Evolutionary conservation across 2,888 invertebrate species (phyloP).

Genomic region (Macrosiphum euphorbiae): DNA sequence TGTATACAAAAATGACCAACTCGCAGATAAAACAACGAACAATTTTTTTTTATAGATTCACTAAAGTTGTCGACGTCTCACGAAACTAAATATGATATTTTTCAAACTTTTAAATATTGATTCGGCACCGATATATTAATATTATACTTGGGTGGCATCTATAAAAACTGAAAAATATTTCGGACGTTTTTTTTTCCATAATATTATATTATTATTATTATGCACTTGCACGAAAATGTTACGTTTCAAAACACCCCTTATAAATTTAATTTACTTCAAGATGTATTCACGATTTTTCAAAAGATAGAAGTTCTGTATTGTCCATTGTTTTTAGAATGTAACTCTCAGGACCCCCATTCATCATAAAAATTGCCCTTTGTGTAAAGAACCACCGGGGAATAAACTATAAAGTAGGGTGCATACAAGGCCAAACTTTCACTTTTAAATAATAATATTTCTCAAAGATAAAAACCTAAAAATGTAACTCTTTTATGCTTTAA

Average conservation of each 20-base stretch:
- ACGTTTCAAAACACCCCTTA: not conserved
- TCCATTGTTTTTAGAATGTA: slow-evolving; percentile 39
- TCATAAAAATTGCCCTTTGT: slow-evolving; percentile 31
- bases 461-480: slow-evolving; percentile 32
- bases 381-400: slow-evolving; percentile 2
- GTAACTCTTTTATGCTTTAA: slow-evolving; percentile 37
- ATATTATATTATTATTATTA: not conserved
- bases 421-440: not conserved
- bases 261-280: slow-evolving; percentile 52
- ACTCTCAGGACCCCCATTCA: slow-evolving; percentile 37
- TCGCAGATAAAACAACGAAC: not conserved
- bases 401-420: slow-evolving; percentile 16
- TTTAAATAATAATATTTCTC: slow-evolving; percentile 32
- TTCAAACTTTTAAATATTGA: not conserved
- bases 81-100: not conserved
- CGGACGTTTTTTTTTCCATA: not conserved
- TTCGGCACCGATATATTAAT: not conserved
- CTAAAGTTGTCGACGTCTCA: not conserved
- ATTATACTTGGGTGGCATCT: not conserved
- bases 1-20: not conserved
- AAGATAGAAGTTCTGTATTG: slow-evolving; percentile 20
- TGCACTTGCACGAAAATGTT: not conserved
- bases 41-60: too few relatives aligned
- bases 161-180: not conserved
- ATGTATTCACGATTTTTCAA: slow-evolving; percentile 3